A percentile compares a stretch with the other conserved stretches of the same genome.
phyloP scores from a whole-genome alignment of 2,888 invertebrate genomes.

The Lottia gigantea region DNA sequence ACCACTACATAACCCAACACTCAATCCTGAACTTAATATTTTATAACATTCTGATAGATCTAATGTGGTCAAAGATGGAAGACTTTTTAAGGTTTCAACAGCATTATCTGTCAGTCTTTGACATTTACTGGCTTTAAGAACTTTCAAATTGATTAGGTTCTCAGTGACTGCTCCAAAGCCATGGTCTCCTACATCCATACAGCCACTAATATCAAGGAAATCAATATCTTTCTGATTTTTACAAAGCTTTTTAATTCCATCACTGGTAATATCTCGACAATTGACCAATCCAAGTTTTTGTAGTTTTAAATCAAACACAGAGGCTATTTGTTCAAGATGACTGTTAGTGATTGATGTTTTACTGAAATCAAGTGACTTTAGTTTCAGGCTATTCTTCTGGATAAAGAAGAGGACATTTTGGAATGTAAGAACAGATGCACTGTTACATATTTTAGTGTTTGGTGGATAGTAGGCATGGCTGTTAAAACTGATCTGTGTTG shows the following conservation, averaged over 20 bases:
- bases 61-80: constrained; percentile 73
- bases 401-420: constrained; percentile 75
- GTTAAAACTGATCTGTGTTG: constrained; percentile 80
- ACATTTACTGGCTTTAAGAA: constrained; percentile 76
- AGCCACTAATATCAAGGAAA: constrained; percentile 76
- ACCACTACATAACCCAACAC: constrained; percentile 72
- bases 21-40: constrained; percentile 75
- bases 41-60: constrained; percentile 79
- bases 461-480: constrained; percentile 73
- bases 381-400: constrained; percentile 70
- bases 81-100: constrained; percentile 71
- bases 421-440: constrained; percentile 80
- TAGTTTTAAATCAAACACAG: constrained; percentile 72
- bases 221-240: constrained; percentile 73
- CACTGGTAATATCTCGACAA: constrained; percentile 76
- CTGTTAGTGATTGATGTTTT: constrained; percentile 77
- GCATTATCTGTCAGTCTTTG: constrained; percentile 76
- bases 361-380: constrained; percentile 77
- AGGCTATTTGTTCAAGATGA: constrained; percentile 73
- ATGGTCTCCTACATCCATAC: constrained; percentile 76
- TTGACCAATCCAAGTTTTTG: constrained; percentile 72
- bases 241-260: constrained; percentile 73
- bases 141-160: constrained; percentile 73
- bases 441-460: constrained; percentile 58
- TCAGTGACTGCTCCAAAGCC: constrained; percentile 75